Percentiles rank a stretch among this genome's conserved stretches.
phyloP scores from a whole-genome alignment of 1,140 invertebrate species.

The Penaeus japonicus region DNA sequence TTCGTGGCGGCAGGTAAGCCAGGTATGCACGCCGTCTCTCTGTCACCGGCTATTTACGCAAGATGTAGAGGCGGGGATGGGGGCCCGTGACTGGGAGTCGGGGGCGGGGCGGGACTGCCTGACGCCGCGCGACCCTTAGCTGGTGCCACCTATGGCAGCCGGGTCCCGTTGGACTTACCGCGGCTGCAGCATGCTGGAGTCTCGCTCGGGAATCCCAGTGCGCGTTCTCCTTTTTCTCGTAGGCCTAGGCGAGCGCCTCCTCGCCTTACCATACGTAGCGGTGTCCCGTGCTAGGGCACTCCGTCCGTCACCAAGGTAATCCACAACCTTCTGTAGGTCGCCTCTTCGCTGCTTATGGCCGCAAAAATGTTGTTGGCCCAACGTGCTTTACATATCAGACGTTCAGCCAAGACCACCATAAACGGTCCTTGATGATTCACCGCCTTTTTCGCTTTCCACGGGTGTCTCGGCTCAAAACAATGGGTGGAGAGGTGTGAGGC shows the following conservation, averaged over 20 bases:
- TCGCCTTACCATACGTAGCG: background rate
- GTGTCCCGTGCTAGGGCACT: conserved; percentile 13
- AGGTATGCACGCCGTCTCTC: conserved; percentile 41
- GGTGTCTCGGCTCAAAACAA: background rate
- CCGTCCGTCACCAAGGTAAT: background rate
- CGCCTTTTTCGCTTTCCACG: conserved; percentile 31
- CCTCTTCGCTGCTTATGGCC: background rate
- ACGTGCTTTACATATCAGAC: background rate
- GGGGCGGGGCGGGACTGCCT: conserved; percentile 37
- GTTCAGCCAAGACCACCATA: background rate
- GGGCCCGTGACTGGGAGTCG: conserved; percentile 24
- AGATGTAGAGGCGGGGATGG: conserved; percentile 18
- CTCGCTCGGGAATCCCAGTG: too few species aligned
- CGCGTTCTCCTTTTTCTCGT: too few species aligned
- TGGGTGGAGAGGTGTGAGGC: background rate
- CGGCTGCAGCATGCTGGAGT: background rate
- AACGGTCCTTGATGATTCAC: conserved; percentile 4
- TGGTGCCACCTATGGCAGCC: conserved; percentile 44
- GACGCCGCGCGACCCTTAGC: conserved; percentile 40
- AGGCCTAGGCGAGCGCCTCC: too few species aligned
- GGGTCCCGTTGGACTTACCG: conserved; percentile 10
- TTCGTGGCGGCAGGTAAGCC: conserved; percentile 42
- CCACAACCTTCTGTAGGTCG: background rate
- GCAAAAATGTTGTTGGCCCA: background rate
- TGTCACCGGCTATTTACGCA: conserved; percentile 48